These are phyloP conservation scores for Epistrophella euchroma DNA, from an alignment of 2,888 invertebrate species.

Conservation along the genomic window DNA sequence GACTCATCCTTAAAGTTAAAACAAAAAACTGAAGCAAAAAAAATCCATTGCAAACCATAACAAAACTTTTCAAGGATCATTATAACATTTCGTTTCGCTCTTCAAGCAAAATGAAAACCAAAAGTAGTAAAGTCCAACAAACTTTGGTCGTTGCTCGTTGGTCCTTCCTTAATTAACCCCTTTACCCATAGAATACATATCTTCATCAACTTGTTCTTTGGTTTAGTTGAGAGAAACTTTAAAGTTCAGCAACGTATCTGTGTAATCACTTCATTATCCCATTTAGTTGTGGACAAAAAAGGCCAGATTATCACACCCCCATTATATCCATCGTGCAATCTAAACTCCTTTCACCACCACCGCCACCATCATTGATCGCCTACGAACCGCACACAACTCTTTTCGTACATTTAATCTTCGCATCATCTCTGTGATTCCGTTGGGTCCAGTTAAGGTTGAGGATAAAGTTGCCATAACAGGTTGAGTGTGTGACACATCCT, in stretches of 20 bases:
- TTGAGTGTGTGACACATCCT: conserved; percentile 53
- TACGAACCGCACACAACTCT: conserved; percentile 29
- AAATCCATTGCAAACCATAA: conserved; percentile 47
- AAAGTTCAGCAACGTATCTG: conserved; percentile 72
- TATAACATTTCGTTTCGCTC: conserved; percentile 47
- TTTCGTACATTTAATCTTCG: conserved; percentile 15
- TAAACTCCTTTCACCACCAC: conserved; percentile 40
- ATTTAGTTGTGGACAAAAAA: conserved; percentile 67
- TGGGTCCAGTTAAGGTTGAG: conserved; percentile 14
- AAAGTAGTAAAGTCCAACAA: conserved; percentile 62
- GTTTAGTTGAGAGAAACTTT: conserved; percentile 47
- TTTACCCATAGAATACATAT: conserved; percentile 19
- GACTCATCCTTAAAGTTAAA: conserved; percentile 16
- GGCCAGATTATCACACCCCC: conserved; percentile 63
- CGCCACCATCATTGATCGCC: no score
- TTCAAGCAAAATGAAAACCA: conserved; percentile 34
- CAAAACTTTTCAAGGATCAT: conserved; percentile 69
- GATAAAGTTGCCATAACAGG: conserved; percentile 34
- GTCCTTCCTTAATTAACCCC: conserved; percentile 73
- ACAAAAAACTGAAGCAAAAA: not conserved
- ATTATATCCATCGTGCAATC: conserved; percentile 41
- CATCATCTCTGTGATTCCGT: conserved; percentile 3
- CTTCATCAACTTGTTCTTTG: conserved; percentile 47
- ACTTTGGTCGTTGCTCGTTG: conserved; percentile 53
- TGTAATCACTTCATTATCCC: conserved; percentile 76